Evolutionary conservation across 2,797 vertebrate species (phyloP), one percentile per base, ranked within the genome.

Genomic region (Malurus leucopterus): DNA sequence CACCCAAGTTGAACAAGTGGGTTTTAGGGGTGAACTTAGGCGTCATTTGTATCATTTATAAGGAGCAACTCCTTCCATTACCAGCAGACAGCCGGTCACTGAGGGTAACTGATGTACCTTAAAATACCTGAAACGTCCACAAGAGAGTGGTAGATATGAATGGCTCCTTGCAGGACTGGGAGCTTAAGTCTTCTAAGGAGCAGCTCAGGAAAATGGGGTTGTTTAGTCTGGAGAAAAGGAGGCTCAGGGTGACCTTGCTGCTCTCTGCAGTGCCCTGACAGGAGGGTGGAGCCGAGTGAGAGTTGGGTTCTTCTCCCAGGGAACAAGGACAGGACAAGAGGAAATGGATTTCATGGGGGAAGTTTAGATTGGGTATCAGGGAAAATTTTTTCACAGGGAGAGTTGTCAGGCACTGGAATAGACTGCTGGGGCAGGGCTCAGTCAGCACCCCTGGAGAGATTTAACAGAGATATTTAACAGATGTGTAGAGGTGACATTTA

Each of bases 171-270:
- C 38, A 55, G 22, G 7, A 15, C 22, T 36, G 49, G 20, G 23
- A 62, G 8, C 11, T 74, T 55, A 8, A 55, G 5, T 67, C 13
- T 11, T 16, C 15, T 7, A n/a, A 38, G 27, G 7, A 57, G 10
- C 14, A 27, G 50, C 17, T 40, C 21, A 63, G 6, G 18, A 29
- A 57, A 30, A 30, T 22, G 27, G 16, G 21, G 4, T 4, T 40
- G 63, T 32, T 62, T 26, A 43, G n/a, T 17, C 49, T 32, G 20
- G 36, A 8, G 29, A 30, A 62, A 74, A 69, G 32, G 50, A 57
- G 14, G 12, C 10, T 63, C 14, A 29, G 7, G 12, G 8, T 9
- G 5, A 32, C 0, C 10, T 50, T 0, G 0, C 7, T 21, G 15
- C 4, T 62, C 5, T 26, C n/a, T 15, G 14, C 17, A 68, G 1